phyloP scores from a whole-genome alignment of 2,888 invertebrate genomes.

The Marasmarcha lunaedactyla region DNA sequence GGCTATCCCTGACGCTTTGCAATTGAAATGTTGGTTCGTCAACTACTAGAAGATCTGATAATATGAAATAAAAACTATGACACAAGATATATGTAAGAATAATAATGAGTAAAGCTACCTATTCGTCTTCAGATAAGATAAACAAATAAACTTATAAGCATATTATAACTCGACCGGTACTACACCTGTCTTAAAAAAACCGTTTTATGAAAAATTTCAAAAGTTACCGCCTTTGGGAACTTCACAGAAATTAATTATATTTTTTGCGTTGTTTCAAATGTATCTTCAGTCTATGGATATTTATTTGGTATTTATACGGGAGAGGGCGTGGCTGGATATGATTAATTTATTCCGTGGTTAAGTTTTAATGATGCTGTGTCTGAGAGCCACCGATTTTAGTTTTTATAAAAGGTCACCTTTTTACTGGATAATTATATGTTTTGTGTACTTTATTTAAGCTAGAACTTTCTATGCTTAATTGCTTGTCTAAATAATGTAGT shows the following conservation, averaged over 20 bases:
- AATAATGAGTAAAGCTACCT: too few relatives aligned
- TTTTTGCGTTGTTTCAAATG: conserved; percentile 29
- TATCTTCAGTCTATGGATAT: conserved; percentile 42
- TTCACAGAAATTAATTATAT: conserved; percentile 60
- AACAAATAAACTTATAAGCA: too few relatives aligned
- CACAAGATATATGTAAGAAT: too few relatives aligned
- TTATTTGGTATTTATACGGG: conserved; percentile 67
- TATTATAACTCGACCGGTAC: conserved; percentile 28
- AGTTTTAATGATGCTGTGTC: conserved; percentile 10
- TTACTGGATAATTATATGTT: background rate
- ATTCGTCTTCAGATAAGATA: too few relatives aligned
- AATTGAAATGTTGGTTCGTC: too few relatives aligned
- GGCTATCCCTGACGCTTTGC: too few relatives aligned
- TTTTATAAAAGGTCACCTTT: conserved; percentile 13
- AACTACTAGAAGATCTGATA: too few relatives aligned
- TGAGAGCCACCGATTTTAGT: conserved; percentile 21
- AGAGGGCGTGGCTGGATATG: conserved; percentile 51
- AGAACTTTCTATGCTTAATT: too few relatives aligned
- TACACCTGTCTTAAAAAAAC: conserved; percentile 40
- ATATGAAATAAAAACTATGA: too few relatives aligned
- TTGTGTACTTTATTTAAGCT: background rate
- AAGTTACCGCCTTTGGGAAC: conserved; percentile 39
- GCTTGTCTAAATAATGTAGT: too few relatives aligned
- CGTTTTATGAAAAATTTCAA: conserved; percentile 7
- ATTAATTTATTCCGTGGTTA: conserved; percentile 54